phyloP scores from a whole-genome alignment of 23 tunicate species.

The Styela clava region DNA sequence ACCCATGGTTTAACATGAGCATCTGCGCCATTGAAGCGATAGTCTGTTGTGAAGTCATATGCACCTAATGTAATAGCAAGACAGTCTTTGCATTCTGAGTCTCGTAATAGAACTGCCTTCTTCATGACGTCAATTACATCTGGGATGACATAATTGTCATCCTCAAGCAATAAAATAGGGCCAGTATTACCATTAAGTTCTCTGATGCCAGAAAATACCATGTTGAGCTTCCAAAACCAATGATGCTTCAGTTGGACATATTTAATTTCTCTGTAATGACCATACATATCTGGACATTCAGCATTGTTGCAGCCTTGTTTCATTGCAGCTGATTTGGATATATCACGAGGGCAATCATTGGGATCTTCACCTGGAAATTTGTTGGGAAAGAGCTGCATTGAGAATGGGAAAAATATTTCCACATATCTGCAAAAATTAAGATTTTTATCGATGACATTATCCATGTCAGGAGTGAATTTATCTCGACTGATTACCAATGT shows the following conservation, averaged over 20 bases:
- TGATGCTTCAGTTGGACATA: slow-evolving; percentile 91
- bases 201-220: slow-evolving; percentile 65
- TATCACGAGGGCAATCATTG: slow-evolving; percentile 77
- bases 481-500: slow-evolving; percentile 78
- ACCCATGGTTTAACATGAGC: slow-evolving; percentile 64
- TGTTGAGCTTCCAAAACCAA: slow-evolving; percentile 94
- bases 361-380: slow-evolving; percentile 84
- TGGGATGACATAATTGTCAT: slow-evolving; percentile 78
- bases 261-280: slow-evolving; percentile 84
- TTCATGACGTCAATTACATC: slow-evolving; percentile 48
- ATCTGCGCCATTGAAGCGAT: slow-evolving; percentile 16
- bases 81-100: slow-evolving; percentile 53
- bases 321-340: slow-evolving; percentile 57
- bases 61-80: slow-evolving; percentile 67
- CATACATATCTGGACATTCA: slow-evolving; percentile 72
- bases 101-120: slow-evolving; percentile 18
- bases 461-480: slow-evolving; percentile 43
- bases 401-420: slow-evolving; percentile 73
- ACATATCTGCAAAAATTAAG: slow-evolving; percentile 85
- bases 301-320: slow-evolving; percentile 82
- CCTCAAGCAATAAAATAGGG: slow-evolving; percentile 69
- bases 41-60: slow-evolving; percentile 44
- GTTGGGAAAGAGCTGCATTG: slow-evolving; percentile 77
- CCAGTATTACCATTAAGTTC: slow-evolving; percentile 22
- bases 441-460: slow-evolving; percentile 29